phyloP scores from a whole-genome alignment of 2,888 invertebrate genomes.

The Protophormia terraenovae region DNA sequence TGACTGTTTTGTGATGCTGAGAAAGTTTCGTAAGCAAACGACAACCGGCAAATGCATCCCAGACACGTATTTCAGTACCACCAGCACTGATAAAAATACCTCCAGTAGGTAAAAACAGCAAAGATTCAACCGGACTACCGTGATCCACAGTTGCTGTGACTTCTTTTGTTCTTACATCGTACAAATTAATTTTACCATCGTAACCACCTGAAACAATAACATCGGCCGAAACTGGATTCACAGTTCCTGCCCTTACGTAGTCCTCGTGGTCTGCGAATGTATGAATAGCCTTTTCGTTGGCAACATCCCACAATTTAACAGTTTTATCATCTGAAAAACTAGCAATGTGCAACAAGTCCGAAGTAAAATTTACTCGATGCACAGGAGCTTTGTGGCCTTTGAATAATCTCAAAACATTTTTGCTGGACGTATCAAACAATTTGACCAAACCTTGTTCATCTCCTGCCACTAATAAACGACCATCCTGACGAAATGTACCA shows the following conservation, averaged over 20 bases:
- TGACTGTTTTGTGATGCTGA: slow-evolving; percentile 98
- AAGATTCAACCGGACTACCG: slow-evolving; percentile 93
- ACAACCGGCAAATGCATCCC: slow-evolving; percentile 95
- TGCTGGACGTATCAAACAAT: slow-evolving; percentile 93
- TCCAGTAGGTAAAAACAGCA: slow-evolving; percentile 93
- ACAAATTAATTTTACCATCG: slow-evolving; percentile 93
- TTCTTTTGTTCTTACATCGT: slow-evolving; percentile 89
- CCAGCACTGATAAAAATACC: slow-evolving; percentile 96
- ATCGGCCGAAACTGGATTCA: slow-evolving; percentile 89
- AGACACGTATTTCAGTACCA: slow-evolving; percentile 94
- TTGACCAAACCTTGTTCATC: slow-evolving; percentile 94
- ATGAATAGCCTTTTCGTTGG: slow-evolving; percentile 88
- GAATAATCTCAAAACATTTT: slow-evolving; percentile 91
- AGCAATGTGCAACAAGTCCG: slow-evolving; percentile 89
- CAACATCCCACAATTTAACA: slow-evolving; percentile 94
- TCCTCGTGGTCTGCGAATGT: slow-evolving; percentile 88
- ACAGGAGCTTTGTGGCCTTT: slow-evolving; percentile 91
- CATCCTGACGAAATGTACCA: slow-evolving; percentile 91
- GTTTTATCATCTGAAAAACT: slow-evolving; percentile 96
- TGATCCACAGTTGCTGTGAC: slow-evolving; percentile 90
- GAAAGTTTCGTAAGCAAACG: slow-evolving; percentile 91
- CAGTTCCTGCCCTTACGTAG: slow-evolving; percentile 92
- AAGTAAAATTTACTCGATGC: slow-evolving; percentile 91
- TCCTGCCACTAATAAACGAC: slow-evolving; percentile 92
- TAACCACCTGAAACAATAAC: slow-evolving; percentile 93